These are phyloP conservation scores for Aix galericulata DNA, from an alignment of 2,113 vertebrate genomes.

Conservation along the genomic window DNA sequence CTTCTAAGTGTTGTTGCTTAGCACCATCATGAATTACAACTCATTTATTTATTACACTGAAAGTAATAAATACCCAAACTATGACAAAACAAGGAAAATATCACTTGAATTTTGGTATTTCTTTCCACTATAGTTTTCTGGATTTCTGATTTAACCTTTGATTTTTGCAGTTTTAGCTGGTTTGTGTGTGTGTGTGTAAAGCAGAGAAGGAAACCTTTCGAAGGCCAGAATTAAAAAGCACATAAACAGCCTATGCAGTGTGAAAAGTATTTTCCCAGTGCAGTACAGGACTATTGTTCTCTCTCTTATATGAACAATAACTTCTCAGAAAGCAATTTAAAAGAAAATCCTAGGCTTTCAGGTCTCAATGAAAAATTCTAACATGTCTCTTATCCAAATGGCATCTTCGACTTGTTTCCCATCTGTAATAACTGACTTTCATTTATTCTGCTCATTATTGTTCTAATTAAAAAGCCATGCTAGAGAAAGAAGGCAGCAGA, in stretches of 20 bases:
- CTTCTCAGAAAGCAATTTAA: background rate
- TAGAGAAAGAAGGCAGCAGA: background rate
- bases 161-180: background rate
- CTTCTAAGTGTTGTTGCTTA: constrained; percentile 13
- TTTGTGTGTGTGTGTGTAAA: background rate
- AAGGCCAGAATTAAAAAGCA: background rate
- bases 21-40: background rate
- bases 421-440: background rate
- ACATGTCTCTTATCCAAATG: background rate
- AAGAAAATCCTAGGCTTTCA: constrained; percentile 1
- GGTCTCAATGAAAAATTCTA: background rate
- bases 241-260: background rate
- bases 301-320: background rate
- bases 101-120: background rate
- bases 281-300: background rate
- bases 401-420: background rate
- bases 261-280: background rate
- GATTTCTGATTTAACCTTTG: background rate
- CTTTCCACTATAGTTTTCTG: background rate
- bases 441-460: background rate
- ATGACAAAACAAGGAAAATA: background rate
- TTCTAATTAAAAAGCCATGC: background rate
- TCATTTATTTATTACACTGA: background rate
- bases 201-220: background rate
- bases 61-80: background rate